Evolutionary conservation across 2,888 invertebrate species (phyloP), one percentile per base, ranked within the genome.

Genomic region (Dinocampus coccinellae): DNA sequence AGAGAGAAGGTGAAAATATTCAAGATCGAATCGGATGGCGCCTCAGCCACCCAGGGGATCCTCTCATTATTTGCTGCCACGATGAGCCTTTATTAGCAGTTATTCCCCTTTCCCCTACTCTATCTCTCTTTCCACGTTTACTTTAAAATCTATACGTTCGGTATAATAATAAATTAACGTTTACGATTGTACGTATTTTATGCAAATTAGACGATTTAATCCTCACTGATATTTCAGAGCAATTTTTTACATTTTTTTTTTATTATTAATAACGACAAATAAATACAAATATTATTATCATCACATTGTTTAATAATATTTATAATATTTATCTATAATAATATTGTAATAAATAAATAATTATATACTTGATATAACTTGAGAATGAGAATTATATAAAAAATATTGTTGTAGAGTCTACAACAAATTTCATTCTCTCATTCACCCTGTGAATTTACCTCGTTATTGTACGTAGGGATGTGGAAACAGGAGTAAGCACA

Each of bases 141-240:
- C 81, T 81, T 80, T 83, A 81, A 83, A 87, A 87, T 86, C 87
- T 85, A 86, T 86, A 86, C 83, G 81, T 83, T 82, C 83, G 80
- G n/a, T 82, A 83, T 83, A 84, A 84, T 79, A 86, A 84, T 87
- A 85, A 87, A 87, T 86, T 87, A 80, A 80, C 79, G 81, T 85
- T 85, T 84, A 85, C 83, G 83, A 80, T 83, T 81, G 55, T 84
- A 79, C 84, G 82, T 84, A 83, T 83, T 83, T 86, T 87, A 87
- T 87, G 87, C 84, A 87, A 87, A 87, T 85, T 80, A 86, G 86
- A 83, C 84, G 85, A 85, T 87, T 85, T 84, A 83, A 86, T 85
- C 82, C 82, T 74, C 63, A 78, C 79, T 79, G 82, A 82, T 84
- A 83, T 82, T 84, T 83, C 81, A 82, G 81, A 78, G 83, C 81